Evolutionary conservation across 2,888 invertebrate genomes (phyloP).

Genomic region (Coelinius sp.): DNA sequence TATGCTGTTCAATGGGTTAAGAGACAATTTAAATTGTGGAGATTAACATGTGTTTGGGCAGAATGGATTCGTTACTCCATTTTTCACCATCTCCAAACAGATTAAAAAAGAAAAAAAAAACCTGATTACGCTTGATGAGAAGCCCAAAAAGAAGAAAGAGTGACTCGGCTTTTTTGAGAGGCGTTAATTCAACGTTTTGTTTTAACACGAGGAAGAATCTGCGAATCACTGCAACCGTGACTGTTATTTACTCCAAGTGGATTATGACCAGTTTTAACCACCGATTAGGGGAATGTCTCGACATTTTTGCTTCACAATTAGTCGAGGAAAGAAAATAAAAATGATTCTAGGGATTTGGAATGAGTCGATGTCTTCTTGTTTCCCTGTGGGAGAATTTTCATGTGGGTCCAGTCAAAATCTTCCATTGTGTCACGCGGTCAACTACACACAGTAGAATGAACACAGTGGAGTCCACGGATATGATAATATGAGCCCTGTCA

Average conservation of each 20-base stretch:
- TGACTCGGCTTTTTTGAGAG: not conserved
- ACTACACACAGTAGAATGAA: no score
- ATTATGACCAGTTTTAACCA: not conserved
- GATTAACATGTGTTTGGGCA: constrained; percentile 37
- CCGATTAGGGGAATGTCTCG: not conserved
- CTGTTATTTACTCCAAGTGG: not conserved
- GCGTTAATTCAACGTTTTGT: constrained; percentile 16
- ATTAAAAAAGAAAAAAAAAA: not conserved
- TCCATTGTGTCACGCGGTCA: no score
- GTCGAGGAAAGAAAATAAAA: not conserved
- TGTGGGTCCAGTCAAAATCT: no score
- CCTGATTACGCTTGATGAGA: constrained; percentile 19
- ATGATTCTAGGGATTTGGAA: constrained; percentile 6
- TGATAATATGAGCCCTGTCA: no score
- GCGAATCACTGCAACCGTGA: not conserved
- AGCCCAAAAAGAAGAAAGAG: not conserved
- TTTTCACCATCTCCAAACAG: not conserved
- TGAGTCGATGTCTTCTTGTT: no score
- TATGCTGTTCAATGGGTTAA: no score
- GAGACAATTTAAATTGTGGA: constrained; percentile 41
- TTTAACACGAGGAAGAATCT: not conserved
- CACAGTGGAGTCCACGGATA: no score
- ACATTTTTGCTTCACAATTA: not conserved
- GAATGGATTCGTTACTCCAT: not conserved
- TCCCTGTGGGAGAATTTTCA: no score